Evolutionary conservation across 2,888 invertebrate species (phyloP).

Genomic region (Sarcophaga caerulescens): DNA sequence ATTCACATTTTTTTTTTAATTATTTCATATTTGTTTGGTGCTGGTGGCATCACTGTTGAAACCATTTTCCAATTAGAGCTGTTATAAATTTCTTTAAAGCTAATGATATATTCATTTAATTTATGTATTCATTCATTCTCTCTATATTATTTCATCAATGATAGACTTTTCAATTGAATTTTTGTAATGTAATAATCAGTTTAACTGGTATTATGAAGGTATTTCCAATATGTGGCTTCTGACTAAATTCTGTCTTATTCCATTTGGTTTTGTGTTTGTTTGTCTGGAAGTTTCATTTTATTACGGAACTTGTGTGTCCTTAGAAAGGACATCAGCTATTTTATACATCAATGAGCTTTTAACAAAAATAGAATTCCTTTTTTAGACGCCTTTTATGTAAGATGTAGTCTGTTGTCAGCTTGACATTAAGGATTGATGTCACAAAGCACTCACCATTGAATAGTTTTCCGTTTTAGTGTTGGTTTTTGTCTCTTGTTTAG

Average conservation of each 20-base stretch:
- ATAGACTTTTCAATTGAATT: constrained; percentile 9
- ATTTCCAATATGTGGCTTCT: constrained; percentile 4
- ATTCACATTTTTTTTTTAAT: too few species aligned
- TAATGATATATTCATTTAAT: too few species aligned
- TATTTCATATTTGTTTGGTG: too few species aligned
- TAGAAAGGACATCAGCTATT: constrained; percentile 11
- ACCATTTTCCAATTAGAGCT: too few species aligned
- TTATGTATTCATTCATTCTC: not conserved
- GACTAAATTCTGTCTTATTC: not conserved
- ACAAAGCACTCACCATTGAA: constrained; percentile 25
- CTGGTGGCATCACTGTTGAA: too few species aligned
- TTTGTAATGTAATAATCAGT: not conserved
- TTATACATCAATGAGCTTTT: constrained; percentile 4
- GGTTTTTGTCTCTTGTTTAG: not conserved
- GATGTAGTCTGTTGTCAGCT: constrained; percentile 24
- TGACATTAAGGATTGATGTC: constrained; percentile 36
- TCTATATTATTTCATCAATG: not conserved
- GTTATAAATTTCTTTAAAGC: too few species aligned
- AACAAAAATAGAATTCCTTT: not conserved
- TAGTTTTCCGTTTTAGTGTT: constrained; percentile 13
- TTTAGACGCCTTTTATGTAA: not conserved
- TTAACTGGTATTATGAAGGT: constrained; percentile 1
- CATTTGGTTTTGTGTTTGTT: not conserved
- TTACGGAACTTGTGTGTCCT: not conserved
- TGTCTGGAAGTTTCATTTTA: not conserved